phyloP scores from a whole-genome alignment of 2,888 invertebrate genomes.

The Megaustenia siamemsis region DNA sequence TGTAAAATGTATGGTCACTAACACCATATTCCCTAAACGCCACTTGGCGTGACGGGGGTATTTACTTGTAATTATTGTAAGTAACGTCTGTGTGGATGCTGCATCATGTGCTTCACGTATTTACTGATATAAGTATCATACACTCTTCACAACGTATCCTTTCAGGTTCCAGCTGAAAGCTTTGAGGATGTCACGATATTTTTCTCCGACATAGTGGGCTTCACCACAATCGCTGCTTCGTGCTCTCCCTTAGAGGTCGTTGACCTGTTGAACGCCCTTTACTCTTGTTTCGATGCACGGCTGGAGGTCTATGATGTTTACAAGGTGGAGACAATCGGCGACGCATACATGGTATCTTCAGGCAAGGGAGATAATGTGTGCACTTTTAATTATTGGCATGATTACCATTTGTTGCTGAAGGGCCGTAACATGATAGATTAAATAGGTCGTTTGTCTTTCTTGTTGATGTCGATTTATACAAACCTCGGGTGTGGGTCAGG shows the following conservation, averaged over 20 bases:
- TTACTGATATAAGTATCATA: not conserved
- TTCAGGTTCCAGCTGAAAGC: conserved; percentile 69
- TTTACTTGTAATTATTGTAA: too few species aligned
- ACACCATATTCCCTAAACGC: too few species aligned
- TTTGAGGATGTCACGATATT: conserved; percentile 73
- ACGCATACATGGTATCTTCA: conserved; percentile 60
- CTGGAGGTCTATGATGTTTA: conserved; percentile 73
- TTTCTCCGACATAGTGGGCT: conserved; percentile 76
- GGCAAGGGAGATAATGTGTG: conserved; percentile 46
- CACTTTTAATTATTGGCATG: too few species aligned
- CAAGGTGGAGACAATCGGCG: conserved; percentile 73
- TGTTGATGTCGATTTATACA: too few species aligned
- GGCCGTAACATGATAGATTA: too few species aligned
- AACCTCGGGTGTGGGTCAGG: too few species aligned
- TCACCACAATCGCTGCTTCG: conserved; percentile 71
- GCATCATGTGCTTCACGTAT: too few species aligned
- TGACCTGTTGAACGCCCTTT: conserved; percentile 71
- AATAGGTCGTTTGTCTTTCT: too few species aligned
- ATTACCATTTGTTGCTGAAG: too few species aligned
- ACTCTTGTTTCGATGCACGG: conserved; percentile 69
- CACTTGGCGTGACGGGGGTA: too few species aligned
- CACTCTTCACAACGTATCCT: not conserved
- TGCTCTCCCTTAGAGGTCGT: conserved; percentile 73
- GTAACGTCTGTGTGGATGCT: too few species aligned
- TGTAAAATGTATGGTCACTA: too few species aligned